These are phyloP conservation scores for Helarctos malayanus DNA, from an alignment of 2,797 vertebrate species.

Conservation along the genomic window DNA sequence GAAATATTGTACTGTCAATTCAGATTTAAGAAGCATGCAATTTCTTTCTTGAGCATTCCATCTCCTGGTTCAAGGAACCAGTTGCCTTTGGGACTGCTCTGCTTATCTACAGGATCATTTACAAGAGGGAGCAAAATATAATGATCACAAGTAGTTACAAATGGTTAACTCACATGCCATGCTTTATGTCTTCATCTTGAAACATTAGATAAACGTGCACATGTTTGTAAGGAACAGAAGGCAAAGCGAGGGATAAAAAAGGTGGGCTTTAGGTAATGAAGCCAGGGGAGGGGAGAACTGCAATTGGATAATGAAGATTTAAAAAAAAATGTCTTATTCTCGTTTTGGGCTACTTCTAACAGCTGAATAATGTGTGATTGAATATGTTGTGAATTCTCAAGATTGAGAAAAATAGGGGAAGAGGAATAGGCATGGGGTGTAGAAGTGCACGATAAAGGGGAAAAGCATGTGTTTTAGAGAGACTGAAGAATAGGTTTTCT, in stretches of 20 bases:
- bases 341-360: conserved; percentile 33
- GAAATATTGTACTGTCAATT: conserved; percentile 47
- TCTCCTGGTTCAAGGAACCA: conserved; percentile 61
- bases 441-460: background rate
- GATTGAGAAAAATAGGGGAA: conserved; percentile 39
- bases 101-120: conserved; percentile 62
- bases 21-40: background rate
- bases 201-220: conserved; percentile 54
- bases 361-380: conserved; percentile 20
- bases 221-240: conserved; percentile 54
- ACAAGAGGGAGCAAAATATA: conserved; percentile 64
- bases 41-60: conserved; percentile 66
- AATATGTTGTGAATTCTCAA: conserved; percentile 52
- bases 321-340: background rate
- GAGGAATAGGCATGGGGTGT: background rate
- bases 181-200: conserved; percentile 73
- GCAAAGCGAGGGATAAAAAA: background rate
- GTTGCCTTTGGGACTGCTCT: conserved; percentile 61
- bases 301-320: background rate
- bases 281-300: conserved; percentile 24
- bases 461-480: conserved; percentile 67
- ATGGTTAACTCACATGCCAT: conserved; percentile 53
- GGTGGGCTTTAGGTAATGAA: conserved; percentile 18
- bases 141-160: conserved; percentile 59
- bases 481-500: conserved; percentile 37